Evolutionary conservation across 2,888 invertebrate genomes (phyloP), one percentile per base, ranked within the genome.

Genomic region (Cryptus viduatorius): DNA sequence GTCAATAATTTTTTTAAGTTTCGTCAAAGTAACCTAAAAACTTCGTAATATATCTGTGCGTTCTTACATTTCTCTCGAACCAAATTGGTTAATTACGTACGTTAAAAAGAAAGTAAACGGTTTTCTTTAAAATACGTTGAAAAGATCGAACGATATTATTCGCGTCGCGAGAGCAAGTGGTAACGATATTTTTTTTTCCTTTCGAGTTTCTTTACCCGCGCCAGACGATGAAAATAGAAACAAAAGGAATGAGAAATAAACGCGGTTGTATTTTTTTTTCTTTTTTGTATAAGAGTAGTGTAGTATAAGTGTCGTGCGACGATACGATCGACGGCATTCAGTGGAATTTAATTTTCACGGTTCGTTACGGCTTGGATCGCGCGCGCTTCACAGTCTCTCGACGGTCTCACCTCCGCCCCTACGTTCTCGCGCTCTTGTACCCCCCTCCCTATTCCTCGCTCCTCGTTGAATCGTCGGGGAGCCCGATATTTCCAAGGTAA

Each of bases 261-360:
- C 16, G 71, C 53, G 59, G 12, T 16, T 46, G 19, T 67, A 24
- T 67, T 48, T 48, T 48, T 48, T 31, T 59, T 12, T 59, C 59
- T n/a, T 14, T 31, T 24, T 68, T 24, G 14, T 42, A 24, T 24
- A 24, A 24, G 50, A 31, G 50, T 53, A n/a, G 24, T 16, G 31
- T 0, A 8, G 12, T 53, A 61, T 53, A 14, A 46, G 59, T 61
- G 61, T 61, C n/a, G 68, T 42, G 79, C 19, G 56, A 61, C 64
- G 68, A 69, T 53, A 69, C 75, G 69, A 76, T 81, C 69, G 61
- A 76, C 64, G 81, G 44, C 53, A 31, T 76, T 68, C 81, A 76
- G 16, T 84, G 85, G 75, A 89, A 90, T 90, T 87, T 88, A 85
- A 87, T 89, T 89, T 89, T 87, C 89, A 86, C 86, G 86, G 82